Conservation (phyloP, 1,140 invertebrate species). For the Penaeus vannamei region DNA sequence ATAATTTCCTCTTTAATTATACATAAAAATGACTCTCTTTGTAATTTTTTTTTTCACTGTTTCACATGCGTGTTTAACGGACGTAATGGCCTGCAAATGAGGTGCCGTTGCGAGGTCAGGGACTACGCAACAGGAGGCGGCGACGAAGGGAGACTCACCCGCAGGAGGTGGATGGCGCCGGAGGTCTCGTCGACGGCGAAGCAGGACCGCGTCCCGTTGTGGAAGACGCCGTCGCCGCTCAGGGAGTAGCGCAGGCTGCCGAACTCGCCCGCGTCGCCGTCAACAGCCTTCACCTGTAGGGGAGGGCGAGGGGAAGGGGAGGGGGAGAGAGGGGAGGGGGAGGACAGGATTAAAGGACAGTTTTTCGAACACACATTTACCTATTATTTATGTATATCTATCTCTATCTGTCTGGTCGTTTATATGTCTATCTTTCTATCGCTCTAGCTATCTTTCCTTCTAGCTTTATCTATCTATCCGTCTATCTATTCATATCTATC, state of each 20-base stretch:
- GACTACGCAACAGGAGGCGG: neutral
- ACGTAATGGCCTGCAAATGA: no score
- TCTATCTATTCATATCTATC: neutral
- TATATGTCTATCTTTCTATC: no score
- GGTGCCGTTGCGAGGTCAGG: no score
- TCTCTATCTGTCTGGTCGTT: no score
- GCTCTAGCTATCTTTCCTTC: no score
- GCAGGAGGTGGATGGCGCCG: conserved; percentile 13
- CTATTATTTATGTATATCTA: neutral
- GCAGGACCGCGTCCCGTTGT: conserved; percentile 22
- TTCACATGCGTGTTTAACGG: no score
- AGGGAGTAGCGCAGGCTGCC: conserved; percentile 12
- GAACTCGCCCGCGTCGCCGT: conserved; percentile 39
- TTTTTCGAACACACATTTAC: no score
- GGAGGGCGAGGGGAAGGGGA: neutral
- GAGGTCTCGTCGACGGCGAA: conserved; percentile 26
- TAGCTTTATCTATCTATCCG: no score
- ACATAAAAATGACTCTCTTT: no score
- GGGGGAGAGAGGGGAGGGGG: neutral
- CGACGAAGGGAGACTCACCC: conserved; percentile 9
- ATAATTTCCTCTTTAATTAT: no score
- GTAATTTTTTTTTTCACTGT: no score
- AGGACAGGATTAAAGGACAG: neutral
- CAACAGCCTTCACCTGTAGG: conserved; percentile 17
- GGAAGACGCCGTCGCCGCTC: conserved; percentile 36